A percentile compares a stretch with the other conserved stretches of the same genome.
phyloP scores from a whole-genome alignment of 2,888 invertebrate species.

The Melanostoma scalare region DNA sequence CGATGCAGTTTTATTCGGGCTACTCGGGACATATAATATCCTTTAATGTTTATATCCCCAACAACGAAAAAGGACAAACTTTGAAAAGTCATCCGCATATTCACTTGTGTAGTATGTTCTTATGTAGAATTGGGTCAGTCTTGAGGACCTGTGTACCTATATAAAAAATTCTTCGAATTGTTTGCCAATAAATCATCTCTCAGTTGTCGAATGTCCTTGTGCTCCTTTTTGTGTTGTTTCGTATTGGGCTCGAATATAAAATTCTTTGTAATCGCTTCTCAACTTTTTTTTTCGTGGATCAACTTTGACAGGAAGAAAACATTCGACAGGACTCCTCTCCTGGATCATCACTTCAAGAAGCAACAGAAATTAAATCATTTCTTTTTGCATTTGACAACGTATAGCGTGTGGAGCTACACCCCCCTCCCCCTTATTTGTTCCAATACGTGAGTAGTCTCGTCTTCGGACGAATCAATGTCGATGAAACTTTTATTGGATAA shows the following conservation, averaged over 20 bases:
- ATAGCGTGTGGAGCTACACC: no score
- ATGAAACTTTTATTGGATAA: slow-evolving; percentile 82
- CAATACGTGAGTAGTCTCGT: background rate
- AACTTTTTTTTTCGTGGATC: slow-evolving; percentile 79
- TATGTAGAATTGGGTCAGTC: slow-evolving; percentile 34
- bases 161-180: slow-evolving; percentile 44
- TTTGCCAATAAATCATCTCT: slow-evolving; percentile 38
- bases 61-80: slow-evolving; percentile 19
- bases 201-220: slow-evolving; percentile 26
- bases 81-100: slow-evolving; percentile 47
- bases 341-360: slow-evolving; percentile 65
- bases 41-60: slow-evolving; percentile 31
- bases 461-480: slow-evolving; percentile 67
- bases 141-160: slow-evolving; percentile 26
- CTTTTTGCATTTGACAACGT: slow-evolving; percentile 58
- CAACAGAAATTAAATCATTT: slow-evolving; percentile 69
- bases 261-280: slow-evolving; percentile 34
- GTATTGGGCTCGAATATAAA: slow-evolving; percentile 25
- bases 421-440: no score
- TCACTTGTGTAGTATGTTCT: background rate
- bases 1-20: slow-evolving; percentile 54
- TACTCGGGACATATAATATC: slow-evolving; percentile 24
- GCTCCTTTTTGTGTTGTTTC: slow-evolving; percentile 21
- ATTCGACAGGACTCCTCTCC: slow-evolving; percentile 43
- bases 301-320: slow-evolving; percentile 78